These are phyloP conservation scores for Camarhynchus parvulus DNA, from an alignment of 2,113 vertebrate genomes.

Conservation along the genomic window DNA sequence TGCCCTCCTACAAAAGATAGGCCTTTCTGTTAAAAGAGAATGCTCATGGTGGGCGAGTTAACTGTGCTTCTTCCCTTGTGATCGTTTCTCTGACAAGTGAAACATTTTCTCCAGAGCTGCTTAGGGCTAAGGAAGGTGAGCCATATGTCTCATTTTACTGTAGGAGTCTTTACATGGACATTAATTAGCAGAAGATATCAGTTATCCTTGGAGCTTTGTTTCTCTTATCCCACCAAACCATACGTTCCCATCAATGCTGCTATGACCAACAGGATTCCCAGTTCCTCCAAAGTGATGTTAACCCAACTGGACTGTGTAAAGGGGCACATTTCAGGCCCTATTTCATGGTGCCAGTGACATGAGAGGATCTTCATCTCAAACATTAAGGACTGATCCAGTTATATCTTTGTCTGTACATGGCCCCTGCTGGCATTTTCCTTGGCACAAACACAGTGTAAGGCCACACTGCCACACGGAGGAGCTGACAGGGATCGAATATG, in stretches of 20 bases:
- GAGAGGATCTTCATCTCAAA: background rate
- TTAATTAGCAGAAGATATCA: background rate
- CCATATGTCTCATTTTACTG: background rate
- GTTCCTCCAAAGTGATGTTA: background rate
- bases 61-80: background rate
- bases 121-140: background rate
- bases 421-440: background rate
- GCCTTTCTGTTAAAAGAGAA: background rate
- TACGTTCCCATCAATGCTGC: background rate
- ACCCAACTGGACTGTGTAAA: background rate
- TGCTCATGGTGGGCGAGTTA: fast-evolving
- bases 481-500: background rate
- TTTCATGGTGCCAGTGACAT: background rate
- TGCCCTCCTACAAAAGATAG: background rate
- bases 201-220: background rate
- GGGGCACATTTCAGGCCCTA: background rate
- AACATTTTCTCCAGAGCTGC: background rate
- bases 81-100: background rate
- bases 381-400: background rate
- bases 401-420: background rate
- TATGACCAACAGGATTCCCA: background rate
- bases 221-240: background rate
- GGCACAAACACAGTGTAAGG: fast-evolving
- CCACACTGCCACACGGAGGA: background rate
- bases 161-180: background rate